These are phyloP conservation scores for Cyanistes caeruleus DNA, from an alignment of 2,113 vertebrate genomes.

Conservation along the genomic window DNA sequence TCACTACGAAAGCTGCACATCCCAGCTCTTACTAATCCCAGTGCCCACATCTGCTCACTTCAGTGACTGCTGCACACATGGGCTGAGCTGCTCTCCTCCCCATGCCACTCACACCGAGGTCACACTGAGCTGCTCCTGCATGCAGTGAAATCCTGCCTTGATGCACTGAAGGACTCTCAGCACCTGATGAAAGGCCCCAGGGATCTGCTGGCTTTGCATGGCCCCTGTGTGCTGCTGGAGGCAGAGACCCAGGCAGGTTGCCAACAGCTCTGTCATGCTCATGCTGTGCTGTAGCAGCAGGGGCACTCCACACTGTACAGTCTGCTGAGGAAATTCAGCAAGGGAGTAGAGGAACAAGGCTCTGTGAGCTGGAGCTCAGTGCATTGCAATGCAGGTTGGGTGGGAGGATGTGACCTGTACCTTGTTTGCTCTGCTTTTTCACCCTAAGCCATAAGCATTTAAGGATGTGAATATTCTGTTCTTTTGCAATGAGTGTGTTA, in stretches of 20 bases:
- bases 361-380: accelerated
- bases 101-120: neutral
- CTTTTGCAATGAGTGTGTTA: neutral
- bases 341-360: neutral
- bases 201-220: neutral
- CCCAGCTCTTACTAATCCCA: neutral
- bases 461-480: neutral
- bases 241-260: neutral
- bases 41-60: accelerated
- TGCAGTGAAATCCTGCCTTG: accelerated
- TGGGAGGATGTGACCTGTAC: neutral
- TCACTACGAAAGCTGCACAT: neutral
- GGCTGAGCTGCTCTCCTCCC: neutral
- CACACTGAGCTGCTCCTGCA: neutral
- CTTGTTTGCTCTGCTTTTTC: neutral
- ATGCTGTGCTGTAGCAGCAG: neutral
- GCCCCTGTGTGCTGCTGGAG: neutral
- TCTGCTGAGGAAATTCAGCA: neutral
- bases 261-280: neutral
- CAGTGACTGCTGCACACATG: neutral
- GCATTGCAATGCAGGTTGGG: neutral
- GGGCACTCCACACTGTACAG: too few relatives aligned
- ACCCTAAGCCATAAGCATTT: neutral
- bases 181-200: neutral
- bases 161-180: neutral